These are phyloP conservation scores for Taenioides sp. DNA, from an alignment of 2,797 vertebrate species.

Conservation along the genomic window DNA sequence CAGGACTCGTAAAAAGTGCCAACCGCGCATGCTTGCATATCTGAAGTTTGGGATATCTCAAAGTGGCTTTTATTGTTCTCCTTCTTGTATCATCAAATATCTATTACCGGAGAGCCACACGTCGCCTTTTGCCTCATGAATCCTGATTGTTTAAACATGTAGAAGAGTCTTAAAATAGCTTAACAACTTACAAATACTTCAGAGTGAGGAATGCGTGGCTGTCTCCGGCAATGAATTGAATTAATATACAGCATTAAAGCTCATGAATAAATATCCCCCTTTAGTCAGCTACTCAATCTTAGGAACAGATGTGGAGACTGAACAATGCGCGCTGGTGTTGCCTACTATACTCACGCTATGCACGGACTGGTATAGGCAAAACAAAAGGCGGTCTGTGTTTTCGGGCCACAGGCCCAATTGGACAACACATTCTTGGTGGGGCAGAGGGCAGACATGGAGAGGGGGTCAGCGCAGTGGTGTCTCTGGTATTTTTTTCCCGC, in stretches of 20 bases:
- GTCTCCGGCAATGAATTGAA: constrained; percentile 32
- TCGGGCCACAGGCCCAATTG: constrained; percentile 64
- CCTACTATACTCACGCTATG: constrained; percentile 33
- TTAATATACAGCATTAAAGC: constrained; percentile 29
- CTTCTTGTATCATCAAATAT: constrained; percentile 42
- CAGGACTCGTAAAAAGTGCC: constrained; percentile 28
- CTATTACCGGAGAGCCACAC: constrained; percentile 20
- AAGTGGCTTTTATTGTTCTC: constrained; percentile 41
- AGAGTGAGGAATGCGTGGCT: constrained; percentile 19
- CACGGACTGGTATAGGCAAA: constrained; percentile 49
- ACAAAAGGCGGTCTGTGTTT: constrained; percentile 73
- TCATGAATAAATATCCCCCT: constrained; percentile 53
- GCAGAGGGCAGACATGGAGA: constrained; percentile 57
- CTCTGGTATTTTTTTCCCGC: constrained; percentile 62
- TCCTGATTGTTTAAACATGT: constrained; percentile 18
- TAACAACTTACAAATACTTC: constrained; percentile 20
- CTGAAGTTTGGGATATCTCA: constrained; percentile 27
- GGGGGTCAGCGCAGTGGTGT: constrained; percentile 54
- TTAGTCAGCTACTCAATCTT: constrained; percentile 51
- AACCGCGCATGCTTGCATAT: constrained; percentile 10
- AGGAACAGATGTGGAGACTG: constrained; percentile 35
- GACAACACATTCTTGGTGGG: constrained; percentile 70
- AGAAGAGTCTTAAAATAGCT: constrained; percentile 11
- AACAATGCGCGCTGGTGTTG: constrained; percentile 64
- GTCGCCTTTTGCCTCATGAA: constrained; percentile 16